Percentiles rank a stretch among this genome's conserved stretches.
phyloP scores from a whole-genome alignment of 2,888 invertebrate genomes.

The Elmis aenea region DNA sequence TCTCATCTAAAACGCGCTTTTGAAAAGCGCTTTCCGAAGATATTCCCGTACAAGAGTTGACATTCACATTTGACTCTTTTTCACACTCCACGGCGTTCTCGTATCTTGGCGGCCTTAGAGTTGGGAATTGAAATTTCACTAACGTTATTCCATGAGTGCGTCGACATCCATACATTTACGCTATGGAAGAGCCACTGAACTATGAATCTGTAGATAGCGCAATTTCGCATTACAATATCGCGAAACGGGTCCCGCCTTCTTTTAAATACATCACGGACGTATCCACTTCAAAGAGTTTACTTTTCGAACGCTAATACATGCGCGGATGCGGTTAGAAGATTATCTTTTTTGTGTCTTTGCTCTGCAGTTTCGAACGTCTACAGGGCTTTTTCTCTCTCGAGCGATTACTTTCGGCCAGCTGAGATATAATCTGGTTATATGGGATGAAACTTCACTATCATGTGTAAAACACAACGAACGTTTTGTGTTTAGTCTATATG shows the following conservation, averaged over 20 bases:
- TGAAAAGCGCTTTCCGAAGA: slow-evolving; percentile 1
- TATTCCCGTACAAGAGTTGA: slow-evolving; percentile 20
- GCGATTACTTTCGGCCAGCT: slow-evolving; percentile 12
- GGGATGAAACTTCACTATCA: no score
- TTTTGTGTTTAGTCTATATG: no score
- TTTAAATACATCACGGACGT: no score
- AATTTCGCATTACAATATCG: no score
- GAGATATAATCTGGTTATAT: slow-evolving; percentile 11
- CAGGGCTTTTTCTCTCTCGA: slow-evolving; percentile 6
- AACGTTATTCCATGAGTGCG: slow-evolving; percentile 17
- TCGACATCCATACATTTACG: slow-evolving; percentile 17
- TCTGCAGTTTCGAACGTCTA: slow-evolving; percentile 6
- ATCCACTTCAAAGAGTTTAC: no score
- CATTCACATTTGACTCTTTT: slow-evolving; percentile 25
- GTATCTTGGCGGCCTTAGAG: slow-evolving; percentile 15
- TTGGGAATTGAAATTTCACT: slow-evolving; percentile 24
- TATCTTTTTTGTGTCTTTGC: no score
- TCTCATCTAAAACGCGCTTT: no score
- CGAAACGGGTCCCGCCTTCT: no score
- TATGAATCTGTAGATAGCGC: no score
- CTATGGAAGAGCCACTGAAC: slow-evolving; percentile 10
- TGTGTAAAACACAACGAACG: no score
- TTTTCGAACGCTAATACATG: no score
- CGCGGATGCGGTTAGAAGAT: no score
- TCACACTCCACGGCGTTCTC: slow-evolving; percentile 21